Percentiles rank a stretch among this genome's conserved stretches.
phyloP scores from a whole-genome alignment of 2,888 invertebrate genomes.

The Aphodius sticticus region DNA sequence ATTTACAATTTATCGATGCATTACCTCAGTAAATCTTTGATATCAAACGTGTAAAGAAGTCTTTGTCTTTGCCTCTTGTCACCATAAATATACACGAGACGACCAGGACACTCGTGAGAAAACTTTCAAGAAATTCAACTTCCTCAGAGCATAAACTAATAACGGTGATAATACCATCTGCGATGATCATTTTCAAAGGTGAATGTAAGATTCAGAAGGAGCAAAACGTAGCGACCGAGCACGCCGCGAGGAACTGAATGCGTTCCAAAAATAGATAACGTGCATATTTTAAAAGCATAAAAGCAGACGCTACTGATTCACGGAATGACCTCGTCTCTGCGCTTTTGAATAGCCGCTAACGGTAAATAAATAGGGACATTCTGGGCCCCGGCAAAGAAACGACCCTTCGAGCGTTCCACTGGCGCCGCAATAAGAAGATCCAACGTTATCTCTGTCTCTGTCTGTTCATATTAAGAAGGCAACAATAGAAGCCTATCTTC shows the following conservation, averaged over 20 bases:
- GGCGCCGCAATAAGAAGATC: too few relatives aligned
- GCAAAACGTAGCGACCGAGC: not conserved
- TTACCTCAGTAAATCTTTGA: not conserved
- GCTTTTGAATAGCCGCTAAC: not conserved
- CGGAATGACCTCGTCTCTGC: not conserved
- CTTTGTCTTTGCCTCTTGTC: too few relatives aligned
- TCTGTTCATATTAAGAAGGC: too few relatives aligned
- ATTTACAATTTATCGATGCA: not conserved
- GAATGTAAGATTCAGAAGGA: not conserved
- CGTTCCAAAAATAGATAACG: not conserved
- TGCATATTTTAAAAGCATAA: slow-evolving; percentile 4
- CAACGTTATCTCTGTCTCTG: too few relatives aligned
- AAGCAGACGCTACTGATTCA: not conserved
- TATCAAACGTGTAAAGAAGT: not conserved
- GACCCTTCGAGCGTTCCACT: not conserved
- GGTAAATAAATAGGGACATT: slow-evolving; percentile 4
- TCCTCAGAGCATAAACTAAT: not conserved
- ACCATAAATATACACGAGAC: not conserved
- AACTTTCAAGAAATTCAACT: too few relatives aligned
- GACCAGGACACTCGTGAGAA: too few relatives aligned
- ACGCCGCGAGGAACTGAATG: not conserved
- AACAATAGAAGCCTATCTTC: too few relatives aligned
- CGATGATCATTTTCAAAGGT: not conserved
- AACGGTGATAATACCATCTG: not conserved
- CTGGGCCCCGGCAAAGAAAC: not conserved